Evolutionary conservation across 2,888 invertebrate species (phyloP), one percentile per base, ranked within the genome.

Genomic region (Brachyptera putata): DNA sequence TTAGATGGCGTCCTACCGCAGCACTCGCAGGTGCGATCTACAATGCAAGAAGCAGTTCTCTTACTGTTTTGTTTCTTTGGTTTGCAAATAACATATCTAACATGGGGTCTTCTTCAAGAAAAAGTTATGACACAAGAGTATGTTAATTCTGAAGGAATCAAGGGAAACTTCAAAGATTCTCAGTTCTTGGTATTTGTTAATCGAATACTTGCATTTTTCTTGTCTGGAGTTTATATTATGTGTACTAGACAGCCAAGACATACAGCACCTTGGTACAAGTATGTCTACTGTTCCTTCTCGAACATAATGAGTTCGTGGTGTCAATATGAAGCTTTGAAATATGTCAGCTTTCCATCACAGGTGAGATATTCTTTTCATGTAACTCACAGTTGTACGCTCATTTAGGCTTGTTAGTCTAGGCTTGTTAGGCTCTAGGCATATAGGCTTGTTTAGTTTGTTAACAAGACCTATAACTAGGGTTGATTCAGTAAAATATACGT

Each of bases 261-360:
- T 69, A 83, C 84, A 22, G 90, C 91, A 57, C 97, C 99, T 0
- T 79, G 96, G 11, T 96, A 94, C 76, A 91, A 95, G 77, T 98
- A 96, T 76, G 89, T 91, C 0, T 98, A 88, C 78, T 95, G 96
- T 71, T 94, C 97, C 2, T 86, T 99, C 70, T 95, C 96, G 14
- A 99, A 99, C 75, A 92, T 98, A 65, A 84, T 99, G 83, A 96
- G 96, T 73, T 95, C 96, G 50, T 99, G 98, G 98, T 98, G 95
- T 76, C 99, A 99, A 76, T 99, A 99, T 74, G 99, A 99, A 77
- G 98, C 98, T 21, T 80, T 99, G 48, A 98, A 98, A 75, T 99
- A 90, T 75, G 95, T 99, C 70, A 95, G 91, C 71, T 99, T 99
- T 74, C 98, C 98, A 1, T 95, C 96, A 50, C 97, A 98, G 82